phyloP scores from a whole-genome alignment of 2,113 vertebrate genomes.

The Perca schrenkii region DNA sequence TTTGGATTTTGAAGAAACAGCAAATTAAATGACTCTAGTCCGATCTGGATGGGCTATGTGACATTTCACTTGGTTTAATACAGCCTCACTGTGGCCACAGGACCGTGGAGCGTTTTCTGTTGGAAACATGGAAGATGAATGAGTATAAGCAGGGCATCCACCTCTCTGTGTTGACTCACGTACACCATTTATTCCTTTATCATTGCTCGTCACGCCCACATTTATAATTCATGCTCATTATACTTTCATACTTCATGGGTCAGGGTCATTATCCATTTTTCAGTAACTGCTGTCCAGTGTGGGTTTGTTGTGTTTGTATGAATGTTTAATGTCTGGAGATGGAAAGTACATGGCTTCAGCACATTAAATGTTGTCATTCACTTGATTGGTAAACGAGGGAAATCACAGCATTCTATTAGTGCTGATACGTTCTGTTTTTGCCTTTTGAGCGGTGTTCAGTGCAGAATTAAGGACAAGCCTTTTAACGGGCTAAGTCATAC shows the following conservation, averaged over 20 bases:
- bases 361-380: constrained; percentile 39
- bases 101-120: not conserved
- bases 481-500: constrained; percentile 45
- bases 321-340: constrained; percentile 64
- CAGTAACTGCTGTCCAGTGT: constrained; percentile 32
- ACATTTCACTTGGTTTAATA: constrained; percentile 31
- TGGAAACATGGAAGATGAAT: constrained; percentile 31
- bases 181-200: constrained; percentile 40
- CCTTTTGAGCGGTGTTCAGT: constrained; percentile 24
- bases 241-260: constrained; percentile 51
- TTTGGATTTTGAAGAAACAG: constrained; percentile 10
- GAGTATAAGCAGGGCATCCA: constrained; percentile 24
- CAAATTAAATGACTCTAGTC: constrained; percentile 4
- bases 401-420: constrained; percentile 21
- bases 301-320: constrained; percentile 57
- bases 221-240: constrained; percentile 61
- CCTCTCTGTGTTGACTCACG: constrained; percentile 25
- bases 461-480: constrained; percentile 30
- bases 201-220: constrained; percentile 38
- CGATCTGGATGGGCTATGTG: constrained; percentile 12
- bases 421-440: constrained; percentile 40
- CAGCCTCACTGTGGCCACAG: constrained; percentile 1
- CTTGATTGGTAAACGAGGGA: constrained; percentile 37
- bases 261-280: constrained; percentile 47
- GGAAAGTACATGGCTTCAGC: constrained; percentile 43